Evolutionary conservation across 2,888 invertebrate genomes (phyloP), one percentile per base, ranked within the genome.

Genomic region (Ectemnius cavifrons): DNA sequence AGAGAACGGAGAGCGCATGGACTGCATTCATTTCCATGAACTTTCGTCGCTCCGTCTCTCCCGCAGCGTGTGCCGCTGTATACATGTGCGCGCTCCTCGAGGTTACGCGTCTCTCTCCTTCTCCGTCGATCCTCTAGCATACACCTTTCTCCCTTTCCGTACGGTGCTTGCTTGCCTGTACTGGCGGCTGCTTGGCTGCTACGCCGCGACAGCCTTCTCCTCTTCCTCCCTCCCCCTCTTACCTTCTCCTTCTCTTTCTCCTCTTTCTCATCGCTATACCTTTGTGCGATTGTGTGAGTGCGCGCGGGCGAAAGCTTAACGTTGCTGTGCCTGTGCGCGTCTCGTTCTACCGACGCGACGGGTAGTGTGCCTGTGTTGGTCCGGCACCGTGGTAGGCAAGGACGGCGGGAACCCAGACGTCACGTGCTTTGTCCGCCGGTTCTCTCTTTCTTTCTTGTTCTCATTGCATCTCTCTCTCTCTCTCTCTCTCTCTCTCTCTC

Each of bases 321-420:
- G 47, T 47, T 47, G 47, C n/a, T n/a, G 47, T 47, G 14, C 2
- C 1, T 47, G 47, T 47, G 11, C 47, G 47, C 47, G 13, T n/a
- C 3, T n/a, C 3, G 2, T 11, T 47, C 11, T 47, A n/a, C n/a
- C 4, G 47, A 4, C 11, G 47, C 4, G 47, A 4, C 11, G 47
- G 6, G 52, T 52, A 59, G 60, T 57, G 46, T 14, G 56, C 0
- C 52, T 57, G 28, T 23, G 61, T 20, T 58, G 46, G 47, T 23
- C 69, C 58, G 61, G 63, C 57, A 20, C 62, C n/a, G 20, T 63
- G 71, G 72, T 68, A 75, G 73, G 81, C 79, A 85, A 85, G 83
- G 82, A 85, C 81, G 80, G 69, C 80, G 80, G 80, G 78, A 81
- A 75, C 67, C 84, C 86, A 86, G 86, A 86, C 87, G 78, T 86